Percentiles rank a stretch among this genome's conserved stretches.
Evolutionary conservation across 2,113 vertebrate species (phyloP).

Genomic region (Galbula dea): DNA sequence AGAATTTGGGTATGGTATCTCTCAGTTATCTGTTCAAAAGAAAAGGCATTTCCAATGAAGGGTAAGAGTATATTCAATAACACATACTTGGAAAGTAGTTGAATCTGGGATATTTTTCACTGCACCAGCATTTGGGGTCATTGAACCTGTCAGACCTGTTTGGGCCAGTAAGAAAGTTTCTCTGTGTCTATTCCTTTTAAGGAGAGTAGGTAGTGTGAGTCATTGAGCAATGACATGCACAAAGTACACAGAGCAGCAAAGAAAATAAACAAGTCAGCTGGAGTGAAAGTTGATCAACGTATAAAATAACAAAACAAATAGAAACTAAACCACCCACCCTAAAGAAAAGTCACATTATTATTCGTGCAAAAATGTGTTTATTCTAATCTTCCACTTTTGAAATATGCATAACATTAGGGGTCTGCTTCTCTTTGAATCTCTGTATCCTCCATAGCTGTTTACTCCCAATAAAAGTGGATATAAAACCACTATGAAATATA

Average conservation of each 20-base stretch:
- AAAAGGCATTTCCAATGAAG: not conserved
- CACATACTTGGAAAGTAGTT: not conserved
- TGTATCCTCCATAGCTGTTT: not conserved
- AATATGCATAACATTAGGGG: not conserved
- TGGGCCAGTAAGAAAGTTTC: not conserved
- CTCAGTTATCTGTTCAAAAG: not conserved
- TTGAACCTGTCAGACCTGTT: conserved; percentile 38
- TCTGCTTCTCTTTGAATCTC: not conserved
- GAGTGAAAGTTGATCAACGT: conserved; percentile 4
- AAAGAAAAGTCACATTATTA: not conserved
- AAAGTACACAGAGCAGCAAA: not conserved
- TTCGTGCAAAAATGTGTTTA: not conserved
- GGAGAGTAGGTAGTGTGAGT: not conserved
- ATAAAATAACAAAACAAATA: conserved; percentile 30
- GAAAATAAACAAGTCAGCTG: conserved; percentile 29
- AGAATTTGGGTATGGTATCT: not conserved
- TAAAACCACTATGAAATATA: not conserved
- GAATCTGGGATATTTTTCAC: not conserved
- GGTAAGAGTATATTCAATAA: not conserved
- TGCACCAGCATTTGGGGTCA: not conserved
- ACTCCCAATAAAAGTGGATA: not conserved
- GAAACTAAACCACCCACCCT: not conserved
- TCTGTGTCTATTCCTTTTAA: conserved; percentile 13
- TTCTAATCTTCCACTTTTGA: not conserved
- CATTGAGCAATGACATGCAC: not conserved